Conservation (phyloP, 2,888 invertebrate species). For the Erebia epiphron region DNA sequence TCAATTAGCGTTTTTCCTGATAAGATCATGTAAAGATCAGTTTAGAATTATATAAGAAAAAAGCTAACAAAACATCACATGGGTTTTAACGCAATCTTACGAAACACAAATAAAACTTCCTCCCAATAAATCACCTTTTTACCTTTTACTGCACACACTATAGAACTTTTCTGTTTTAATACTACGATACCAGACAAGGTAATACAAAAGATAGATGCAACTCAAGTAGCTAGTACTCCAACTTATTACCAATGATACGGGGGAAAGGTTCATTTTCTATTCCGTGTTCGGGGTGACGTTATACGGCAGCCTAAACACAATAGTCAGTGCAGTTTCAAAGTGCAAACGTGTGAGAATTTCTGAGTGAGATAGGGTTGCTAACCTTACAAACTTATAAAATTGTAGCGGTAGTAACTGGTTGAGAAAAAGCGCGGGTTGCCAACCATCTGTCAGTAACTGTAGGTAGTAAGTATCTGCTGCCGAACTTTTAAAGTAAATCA, state of each 20-base stretch:
- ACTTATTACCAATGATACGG: slow-evolving; percentile 15
- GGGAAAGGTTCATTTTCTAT: slow-evolving; percentile 14
- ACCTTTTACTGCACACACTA: background rate
- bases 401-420: background rate
- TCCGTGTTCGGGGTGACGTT: slow-evolving; percentile 13
- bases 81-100: background rate
- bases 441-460: no score
- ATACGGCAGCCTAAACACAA: slow-evolving; percentile 27
- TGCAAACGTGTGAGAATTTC: slow-evolving; percentile 37
- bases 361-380: slow-evolving; percentile 16
- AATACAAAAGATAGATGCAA: background rate
- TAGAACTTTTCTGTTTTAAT: background rate
- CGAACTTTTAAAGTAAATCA: no score
- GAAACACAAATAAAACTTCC: background rate
- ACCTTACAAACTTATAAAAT: background rate
- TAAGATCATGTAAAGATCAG: background rate
- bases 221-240: background rate
- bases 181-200: background rate
- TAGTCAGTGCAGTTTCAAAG: slow-evolving; percentile 34
- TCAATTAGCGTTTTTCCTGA: no score
- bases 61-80: no score
- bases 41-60: background rate
- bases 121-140: background rate
- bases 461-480: no score
- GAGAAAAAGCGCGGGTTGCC: background rate